phyloP scores from a whole-genome alignment of 2,113 vertebrate species.

The Pandion haliaetus region DNA sequence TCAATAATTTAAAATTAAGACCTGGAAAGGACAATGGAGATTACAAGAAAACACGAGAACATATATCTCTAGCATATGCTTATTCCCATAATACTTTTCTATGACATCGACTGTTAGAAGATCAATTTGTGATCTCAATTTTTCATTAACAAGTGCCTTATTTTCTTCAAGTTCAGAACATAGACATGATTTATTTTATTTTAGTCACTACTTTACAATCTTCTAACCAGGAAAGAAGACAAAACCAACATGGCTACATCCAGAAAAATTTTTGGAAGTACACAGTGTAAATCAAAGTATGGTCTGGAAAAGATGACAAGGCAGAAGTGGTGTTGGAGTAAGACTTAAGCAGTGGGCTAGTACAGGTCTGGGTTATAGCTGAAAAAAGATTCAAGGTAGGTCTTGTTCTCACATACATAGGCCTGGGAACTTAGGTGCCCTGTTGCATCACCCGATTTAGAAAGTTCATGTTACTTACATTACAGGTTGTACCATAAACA shows the following conservation, averaged over 20 bases:
- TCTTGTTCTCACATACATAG: background rate
- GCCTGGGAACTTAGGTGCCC: background rate
- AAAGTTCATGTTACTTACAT: background rate
- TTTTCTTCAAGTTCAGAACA: background rate
- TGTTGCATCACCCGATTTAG: background rate
- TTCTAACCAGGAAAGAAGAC: background rate
- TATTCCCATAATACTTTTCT: background rate
- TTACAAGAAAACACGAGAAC: background rate
- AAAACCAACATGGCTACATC: background rate
- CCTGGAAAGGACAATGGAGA: background rate
- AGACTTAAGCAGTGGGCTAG: background rate
- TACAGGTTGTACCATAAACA: background rate
- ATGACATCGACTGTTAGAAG: background rate
- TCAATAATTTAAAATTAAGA: background rate
- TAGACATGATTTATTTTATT: background rate
- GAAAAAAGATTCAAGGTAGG: background rate
- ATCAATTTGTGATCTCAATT: background rate
- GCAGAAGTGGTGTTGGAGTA: background rate
- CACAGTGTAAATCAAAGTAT: background rate
- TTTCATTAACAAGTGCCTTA: background rate
- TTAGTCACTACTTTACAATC: background rate
- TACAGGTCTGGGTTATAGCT: background rate
- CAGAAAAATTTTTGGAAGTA: background rate
- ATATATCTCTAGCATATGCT: background rate
- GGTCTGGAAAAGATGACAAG: background rate